Evolutionary conservation across 2,888 invertebrate species (phyloP).

Genomic region (Scaptomyza cyrtandrae): DNA sequence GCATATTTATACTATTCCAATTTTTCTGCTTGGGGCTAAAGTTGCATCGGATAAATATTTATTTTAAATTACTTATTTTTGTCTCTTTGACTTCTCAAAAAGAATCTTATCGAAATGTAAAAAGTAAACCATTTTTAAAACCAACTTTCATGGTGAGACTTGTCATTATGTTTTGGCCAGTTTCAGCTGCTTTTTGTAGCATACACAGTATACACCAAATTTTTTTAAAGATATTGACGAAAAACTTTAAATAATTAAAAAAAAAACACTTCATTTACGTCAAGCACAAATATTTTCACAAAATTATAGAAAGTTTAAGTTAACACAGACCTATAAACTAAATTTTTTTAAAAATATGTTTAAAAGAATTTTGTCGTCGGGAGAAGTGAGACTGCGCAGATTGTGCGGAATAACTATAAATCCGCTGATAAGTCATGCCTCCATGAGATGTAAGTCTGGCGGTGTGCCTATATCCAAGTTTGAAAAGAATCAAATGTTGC

Average conservation of each 20-base stretch:
- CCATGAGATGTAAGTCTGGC: conserved; percentile 88
- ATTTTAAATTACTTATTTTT: too few species aligned
- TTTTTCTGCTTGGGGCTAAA: neutral
- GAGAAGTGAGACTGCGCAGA: conserved; percentile 43
- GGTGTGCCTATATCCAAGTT: conserved; percentile 98
- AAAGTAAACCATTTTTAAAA: neutral
- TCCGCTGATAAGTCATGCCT: conserved; percentile 92
- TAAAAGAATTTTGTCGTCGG: conserved; percentile 7
- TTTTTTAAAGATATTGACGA: neutral
- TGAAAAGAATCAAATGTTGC: conserved; percentile 88
- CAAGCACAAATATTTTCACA: neutral
- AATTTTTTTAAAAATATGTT: conserved; percentile 12
- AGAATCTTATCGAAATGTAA: neutral
- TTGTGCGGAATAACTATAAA: conserved; percentile 84
- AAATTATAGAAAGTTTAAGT: conserved; percentile 22
- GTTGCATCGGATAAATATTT: too few species aligned
- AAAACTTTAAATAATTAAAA: neutral
- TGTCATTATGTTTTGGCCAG: neutral
- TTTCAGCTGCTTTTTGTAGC: neutral
- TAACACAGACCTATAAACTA: neutral
- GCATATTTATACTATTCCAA: neutral
- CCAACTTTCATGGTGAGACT: neutral
- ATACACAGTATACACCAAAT: neutral
- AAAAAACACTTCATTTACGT: neutral
- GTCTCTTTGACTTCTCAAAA: too few species aligned